Conservation (phyloP, 2,888 invertebrate species). For the Cheilosia scutellata region DNA sequence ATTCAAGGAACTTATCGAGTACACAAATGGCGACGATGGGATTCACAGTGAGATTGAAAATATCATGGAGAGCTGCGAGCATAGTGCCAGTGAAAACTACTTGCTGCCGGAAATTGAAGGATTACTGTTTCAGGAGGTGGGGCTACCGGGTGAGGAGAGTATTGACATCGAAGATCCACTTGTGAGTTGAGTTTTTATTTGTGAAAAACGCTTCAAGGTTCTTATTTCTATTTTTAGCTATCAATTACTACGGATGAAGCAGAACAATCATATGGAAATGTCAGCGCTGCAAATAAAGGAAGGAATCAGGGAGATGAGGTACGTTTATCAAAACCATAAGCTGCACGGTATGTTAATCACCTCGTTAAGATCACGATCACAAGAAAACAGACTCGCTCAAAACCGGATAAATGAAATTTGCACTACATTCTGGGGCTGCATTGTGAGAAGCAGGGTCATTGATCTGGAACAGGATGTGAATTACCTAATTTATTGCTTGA, state of each 20-base stretch:
- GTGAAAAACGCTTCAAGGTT: slow-evolving; percentile 6
- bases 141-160: not conserved
- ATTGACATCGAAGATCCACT: slow-evolving; percentile 3
- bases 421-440: not conserved
- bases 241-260: not conserved
- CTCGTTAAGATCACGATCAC: slow-evolving; percentile 9
- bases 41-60: slow-evolving; percentile 36
- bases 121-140: slow-evolving; percentile 45
- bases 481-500: not conserved
- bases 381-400: not conserved
- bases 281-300: not conserved
- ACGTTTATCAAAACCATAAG: not conserved
- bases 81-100: slow-evolving; percentile 19
- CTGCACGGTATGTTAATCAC: slow-evolving; percentile 8
- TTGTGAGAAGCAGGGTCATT: not conserved
- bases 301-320: slow-evolving; percentile 44
- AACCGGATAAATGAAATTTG: slow-evolving; percentile 19
- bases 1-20: slow-evolving; percentile 57
- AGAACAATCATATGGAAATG: slow-evolving; percentile 1
- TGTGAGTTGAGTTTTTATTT: slow-evolving; percentile 30
- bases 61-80: slow-evolving; percentile 19
- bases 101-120: slow-evolving; percentile 45
- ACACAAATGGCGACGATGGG: slow-evolving; percentile 42
- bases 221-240: not conserved
- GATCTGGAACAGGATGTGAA: slow-evolving; percentile 8